A percentile compares a stretch with the other conserved stretches of the same genome.
Conservation (phyloP, 2,797 vertebrate genomes). For the Tauraco hartlaubi region DNA sequence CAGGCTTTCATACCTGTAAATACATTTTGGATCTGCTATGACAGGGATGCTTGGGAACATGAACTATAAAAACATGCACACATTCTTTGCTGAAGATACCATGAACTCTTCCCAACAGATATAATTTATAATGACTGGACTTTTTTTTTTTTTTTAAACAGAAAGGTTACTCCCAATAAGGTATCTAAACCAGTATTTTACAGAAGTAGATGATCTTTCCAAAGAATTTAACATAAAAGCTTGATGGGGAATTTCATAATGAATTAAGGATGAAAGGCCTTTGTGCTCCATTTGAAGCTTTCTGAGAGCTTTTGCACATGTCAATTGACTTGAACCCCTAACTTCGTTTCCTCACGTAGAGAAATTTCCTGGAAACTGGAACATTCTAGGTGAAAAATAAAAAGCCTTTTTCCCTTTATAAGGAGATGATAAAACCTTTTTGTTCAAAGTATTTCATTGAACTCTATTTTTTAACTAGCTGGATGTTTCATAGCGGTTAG, state of each 20-base stretch:
- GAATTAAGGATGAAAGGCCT: slow-evolving; percentile 11
- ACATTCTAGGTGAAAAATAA: background rate
- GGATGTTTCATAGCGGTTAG: background rate
- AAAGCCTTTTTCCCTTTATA: background rate
- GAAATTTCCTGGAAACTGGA: background rate
- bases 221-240: background rate
- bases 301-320: background rate
- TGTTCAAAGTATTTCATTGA: background rate
- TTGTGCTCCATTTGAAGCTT: background rate
- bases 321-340: slow-evolving; percentile 3
- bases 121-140: background rate
- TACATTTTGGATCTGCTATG: background rate
- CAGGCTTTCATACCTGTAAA: background rate
- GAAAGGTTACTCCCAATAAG: background rate
- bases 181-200: background rate
- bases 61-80: background rate
- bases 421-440: background rate
- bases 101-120: background rate
- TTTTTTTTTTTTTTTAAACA: background rate
- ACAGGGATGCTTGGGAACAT: background rate
- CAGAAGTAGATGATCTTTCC: background rate
- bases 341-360: background rate
- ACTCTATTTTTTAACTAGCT: background rate
- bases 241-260: slow-evolving; percentile 19
- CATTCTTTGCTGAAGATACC: background rate